Base-by-base conservation (phyloP, 2,797 vertebrate genomes). In the Pogonophryne albipinna region DNA sequence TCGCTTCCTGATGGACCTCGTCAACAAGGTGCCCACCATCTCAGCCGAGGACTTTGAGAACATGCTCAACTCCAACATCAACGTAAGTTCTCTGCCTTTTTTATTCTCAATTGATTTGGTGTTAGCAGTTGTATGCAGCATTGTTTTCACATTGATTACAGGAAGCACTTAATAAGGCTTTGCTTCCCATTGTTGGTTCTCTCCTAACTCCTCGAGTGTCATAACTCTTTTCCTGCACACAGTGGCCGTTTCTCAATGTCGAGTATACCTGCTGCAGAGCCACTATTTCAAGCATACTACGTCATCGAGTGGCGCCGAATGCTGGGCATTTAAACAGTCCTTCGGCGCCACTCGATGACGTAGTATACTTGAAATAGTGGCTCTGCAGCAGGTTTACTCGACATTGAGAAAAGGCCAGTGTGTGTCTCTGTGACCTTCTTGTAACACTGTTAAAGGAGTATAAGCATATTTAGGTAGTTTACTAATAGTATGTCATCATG, bases 11-110 rank as follows among this genome's bases (percentile, higher is more conserved):
- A 99, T 97, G 96, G 98, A 99, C 89, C 94, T 99, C 89, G 96
- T 99, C 71, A 99, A 97, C 92, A 98, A 99, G 79, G 98, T 99
- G 65, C 98, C 98, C 71, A 99, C 97, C 91, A 99, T 99, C 87
- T 79, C 96, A 19, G 94, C 98, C 0, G 97, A 99, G 87, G 98
- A 99, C 93, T 99, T 99, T 52, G 98, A 99, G 90, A 97, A 96
- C 86, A 99, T 99, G 98, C 94, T 99, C 87, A 99, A 99, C 90
- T 98, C 98, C 83, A 99, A 99, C 93, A 99, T 99, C 85, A 99
- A 99, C 6, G 98, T 99, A 88, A 97, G 97, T 93, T 10, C 8
- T 63, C 20, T 44, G 17, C 27, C 27, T 27, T 12, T 16, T 20
- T 15, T 4, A 13, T 38, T 65, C 1, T 55, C 50, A 31, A 10